Percentiles rank a stretch among this genome's conserved stretches.
phyloP scores from a whole-genome alignment of 2,113 vertebrate species.

The Campylorhamphus procurvoides region DNA sequence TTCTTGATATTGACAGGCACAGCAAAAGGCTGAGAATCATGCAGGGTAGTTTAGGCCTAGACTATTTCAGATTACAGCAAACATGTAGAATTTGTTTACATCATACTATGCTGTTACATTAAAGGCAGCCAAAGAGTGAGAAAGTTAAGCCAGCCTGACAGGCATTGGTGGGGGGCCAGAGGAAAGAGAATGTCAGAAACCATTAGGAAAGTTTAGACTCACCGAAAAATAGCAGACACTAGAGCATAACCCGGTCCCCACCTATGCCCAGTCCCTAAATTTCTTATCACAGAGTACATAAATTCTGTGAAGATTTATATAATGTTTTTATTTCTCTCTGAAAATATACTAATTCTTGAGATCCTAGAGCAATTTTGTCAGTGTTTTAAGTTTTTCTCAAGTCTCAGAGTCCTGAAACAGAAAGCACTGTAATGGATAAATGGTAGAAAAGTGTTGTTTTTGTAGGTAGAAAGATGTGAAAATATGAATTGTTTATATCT shows the following conservation, averaged over 20 bases:
- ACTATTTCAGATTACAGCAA: neutral
- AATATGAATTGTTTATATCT: neutral
- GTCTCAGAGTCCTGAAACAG: neutral
- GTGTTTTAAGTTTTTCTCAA: neutral
- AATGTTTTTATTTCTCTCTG: neutral
- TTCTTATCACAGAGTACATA: neutral
- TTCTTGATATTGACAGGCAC: neutral
- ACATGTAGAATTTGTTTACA: neutral
- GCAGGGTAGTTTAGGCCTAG: neutral
- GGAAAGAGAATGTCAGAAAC: neutral
- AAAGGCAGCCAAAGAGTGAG: neutral
- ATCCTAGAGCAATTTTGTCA: neutral
- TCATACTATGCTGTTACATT: neutral
- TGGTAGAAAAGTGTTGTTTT: neutral
- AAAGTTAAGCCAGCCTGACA: neutral
- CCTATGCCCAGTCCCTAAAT: neutral
- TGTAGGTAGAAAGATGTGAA: neutral
- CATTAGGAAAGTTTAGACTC: neutral
- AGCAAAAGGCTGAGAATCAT: neutral
- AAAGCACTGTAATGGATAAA: neutral
- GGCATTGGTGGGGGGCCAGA: neutral
- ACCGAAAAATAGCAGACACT: neutral
- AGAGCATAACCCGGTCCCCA: neutral
- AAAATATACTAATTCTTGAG: neutral
- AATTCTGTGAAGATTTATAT: neutral